Percentiles rank a stretch among this genome's conserved stretches.
Evolutionary conservation across 2,888 invertebrate species (phyloP).

Genomic region (Metallyticus violacea): DNA sequence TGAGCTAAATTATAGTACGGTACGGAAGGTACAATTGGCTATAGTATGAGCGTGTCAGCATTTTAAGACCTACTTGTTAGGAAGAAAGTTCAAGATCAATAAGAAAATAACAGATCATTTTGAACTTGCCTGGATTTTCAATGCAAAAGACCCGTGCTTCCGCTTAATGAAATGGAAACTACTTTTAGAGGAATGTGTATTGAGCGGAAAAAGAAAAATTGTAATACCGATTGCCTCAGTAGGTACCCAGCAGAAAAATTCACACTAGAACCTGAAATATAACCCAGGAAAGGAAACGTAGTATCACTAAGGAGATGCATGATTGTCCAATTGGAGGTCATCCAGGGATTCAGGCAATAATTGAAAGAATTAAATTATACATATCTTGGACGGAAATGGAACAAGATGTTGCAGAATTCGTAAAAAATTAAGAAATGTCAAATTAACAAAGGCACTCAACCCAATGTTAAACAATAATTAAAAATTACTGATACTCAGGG

Average conservation of each 20-base stretch:
- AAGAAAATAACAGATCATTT: constrained; percentile 27
- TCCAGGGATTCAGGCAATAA: neutral
- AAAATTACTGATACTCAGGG: neutral
- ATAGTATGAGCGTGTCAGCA: constrained; percentile 21
- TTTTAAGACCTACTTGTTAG: constrained; percentile 25
- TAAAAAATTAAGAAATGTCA: neutral
- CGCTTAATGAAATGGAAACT: constrained; percentile 23
- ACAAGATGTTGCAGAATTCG: neutral
- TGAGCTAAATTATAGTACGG: constrained; percentile 11
- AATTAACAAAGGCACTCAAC: neutral
- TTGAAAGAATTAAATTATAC: neutral
- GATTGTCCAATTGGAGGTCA: neutral
- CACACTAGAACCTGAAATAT: too few relatives aligned
- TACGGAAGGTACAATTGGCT: constrained; percentile 25
- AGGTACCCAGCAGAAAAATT: too few relatives aligned
- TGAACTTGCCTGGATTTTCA: constrained; percentile 3
- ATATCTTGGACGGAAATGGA: neutral
- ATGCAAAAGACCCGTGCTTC: constrained; percentile 4
- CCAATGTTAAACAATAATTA: neutral
- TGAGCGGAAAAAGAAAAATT: neutral
- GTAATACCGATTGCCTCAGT: constrained; percentile 19
- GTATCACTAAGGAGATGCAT: neutral
- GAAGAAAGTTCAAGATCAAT: constrained; percentile 27
- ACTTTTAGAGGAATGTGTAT: constrained; percentile 15
- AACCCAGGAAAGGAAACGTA: neutral